Evolutionary conservation across 2,113 vertebrate genomes (phyloP), one percentile per base, ranked within the genome.

Genomic region (Apodemus sylvaticus): DNA sequence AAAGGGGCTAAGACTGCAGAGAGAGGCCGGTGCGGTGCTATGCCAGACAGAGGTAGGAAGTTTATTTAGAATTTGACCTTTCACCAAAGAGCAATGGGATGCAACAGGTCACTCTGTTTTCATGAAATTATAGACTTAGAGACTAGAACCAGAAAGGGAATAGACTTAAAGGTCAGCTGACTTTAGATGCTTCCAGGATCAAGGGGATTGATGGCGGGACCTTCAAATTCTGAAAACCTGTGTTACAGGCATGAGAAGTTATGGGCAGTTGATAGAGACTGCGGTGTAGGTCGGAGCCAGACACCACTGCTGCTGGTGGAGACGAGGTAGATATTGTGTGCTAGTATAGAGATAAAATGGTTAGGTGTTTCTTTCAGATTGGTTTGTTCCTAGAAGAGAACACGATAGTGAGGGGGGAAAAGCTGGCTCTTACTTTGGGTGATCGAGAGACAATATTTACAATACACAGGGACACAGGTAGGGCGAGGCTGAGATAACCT

Each of bases 41-140:
- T 76, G 45, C 26, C 55, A 39, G 42, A 39, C 86, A 60, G 90
- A 94, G 48, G 31, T 55, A 58, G 55, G 26, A 2, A 9, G 78
- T 76, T 36, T 22, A 29, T 78, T 96, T 88, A 90, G 92, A 81
- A 45, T 94, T 96, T 95, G 55, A 96, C 78, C 29, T 92, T 94
- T 94, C 77, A 81, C 64, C 82, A 60, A 62, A 83, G 60, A 94
- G 42, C 64, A 68, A 36, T 87, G 79, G 39, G 78, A 81, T 91
- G 60, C n/a, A 77, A 51, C 45, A 90, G 89, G 71, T 95, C 48
- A 87, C 68, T 91, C 55, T 78, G 2, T 93, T 94, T 94, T 91
- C 42, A 39, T 29, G 36, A 87, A 34, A n/a, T 53, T 92, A 78
- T 55, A 78, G 53, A 29, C 16, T 93, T 95, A 94, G 91, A 96